A percentile compares a stretch with the other conserved stretches of the same genome.
These are phyloP conservation scores for Alosa sapidissima DNA, from an alignment of 2,797 vertebrate genomes.

Conservation along the genomic window DNA sequence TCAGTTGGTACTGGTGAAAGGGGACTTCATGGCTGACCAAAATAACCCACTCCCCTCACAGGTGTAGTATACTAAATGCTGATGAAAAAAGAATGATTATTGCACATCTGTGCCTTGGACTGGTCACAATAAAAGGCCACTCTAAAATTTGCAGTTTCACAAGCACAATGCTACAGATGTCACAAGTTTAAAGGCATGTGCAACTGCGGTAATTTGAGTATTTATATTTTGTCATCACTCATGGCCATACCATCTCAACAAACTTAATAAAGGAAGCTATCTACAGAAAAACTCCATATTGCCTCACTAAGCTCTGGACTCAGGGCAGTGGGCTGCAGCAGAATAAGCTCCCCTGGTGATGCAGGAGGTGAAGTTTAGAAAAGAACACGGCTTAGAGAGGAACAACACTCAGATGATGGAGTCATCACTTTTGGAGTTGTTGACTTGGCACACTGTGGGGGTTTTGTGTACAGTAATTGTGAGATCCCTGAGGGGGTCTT, in stretches of 20 bases:
- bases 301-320: not conserved
- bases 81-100: too few relatives aligned
- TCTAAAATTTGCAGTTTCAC: too few relatives aligned
- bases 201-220: too few relatives aligned
- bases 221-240: not conserved
- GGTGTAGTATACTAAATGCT: too few relatives aligned
- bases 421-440: constrained; percentile 9
- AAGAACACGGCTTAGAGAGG: not conserved
- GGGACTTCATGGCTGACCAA: not conserved
- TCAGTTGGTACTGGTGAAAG: not conserved
- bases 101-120: too few relatives aligned
- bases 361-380: not conserved
- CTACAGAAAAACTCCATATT: not conserved
- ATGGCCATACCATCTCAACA: not conserved
- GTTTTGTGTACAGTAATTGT: not conserved
- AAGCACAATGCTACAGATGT: too few relatives aligned
- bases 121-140: too few relatives aligned
- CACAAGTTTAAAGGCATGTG: too few relatives aligned
- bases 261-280: not conserved
- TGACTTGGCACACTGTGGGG: not conserved
- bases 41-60: too few relatives aligned
- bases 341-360: not conserved
- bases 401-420: not conserved
- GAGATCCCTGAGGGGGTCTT: not conserved
- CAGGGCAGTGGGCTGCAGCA: not conserved